Evolutionary conservation across 2,797 vertebrate species (phyloP).

Genomic region (Scomberomorus guttatus): DNA sequence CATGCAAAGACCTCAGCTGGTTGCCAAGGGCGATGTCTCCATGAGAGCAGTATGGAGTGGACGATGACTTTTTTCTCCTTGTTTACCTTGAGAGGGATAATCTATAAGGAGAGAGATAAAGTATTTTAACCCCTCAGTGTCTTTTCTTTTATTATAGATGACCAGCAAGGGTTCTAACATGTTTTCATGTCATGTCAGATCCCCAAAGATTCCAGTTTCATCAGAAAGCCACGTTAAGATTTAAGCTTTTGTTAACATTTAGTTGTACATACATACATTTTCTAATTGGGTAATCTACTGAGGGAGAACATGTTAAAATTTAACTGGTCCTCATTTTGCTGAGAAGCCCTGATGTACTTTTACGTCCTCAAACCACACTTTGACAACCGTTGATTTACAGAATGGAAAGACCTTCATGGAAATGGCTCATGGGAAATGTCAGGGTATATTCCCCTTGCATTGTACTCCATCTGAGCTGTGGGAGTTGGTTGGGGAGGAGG

Average conservation of each 20-base stretch:
- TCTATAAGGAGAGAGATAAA: constrained; percentile 4
- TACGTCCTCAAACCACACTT: not conserved
- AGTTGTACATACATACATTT: not conserved
- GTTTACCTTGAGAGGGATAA: constrained; percentile 28
- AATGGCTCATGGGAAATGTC: constrained; percentile 14
- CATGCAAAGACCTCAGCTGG: constrained; percentile 64
- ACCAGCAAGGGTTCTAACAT: not conserved
- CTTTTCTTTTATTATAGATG: constrained; percentile 15
- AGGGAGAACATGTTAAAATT: not conserved
- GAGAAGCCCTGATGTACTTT: not conserved
- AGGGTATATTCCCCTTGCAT: constrained; percentile 6
- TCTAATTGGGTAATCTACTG: not conserved
- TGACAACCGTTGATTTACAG: constrained; percentile 8
- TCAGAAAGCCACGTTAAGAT: not conserved
- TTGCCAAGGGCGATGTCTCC: constrained; percentile 57
- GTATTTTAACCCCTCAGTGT: not conserved
- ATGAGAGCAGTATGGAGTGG: constrained; percentile 32
- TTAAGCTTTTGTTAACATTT: not conserved
- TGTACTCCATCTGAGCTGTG: not conserved
- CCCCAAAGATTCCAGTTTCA: not conserved
- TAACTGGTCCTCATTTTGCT: not conserved
- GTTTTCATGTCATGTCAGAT: not conserved
- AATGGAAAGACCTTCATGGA: constrained; percentile 9
- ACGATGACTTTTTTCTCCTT: constrained; percentile 27
- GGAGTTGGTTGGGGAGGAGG: not conserved